Evolutionary conservation across 2,888 invertebrate genomes (phyloP).

Genomic region (Molorchus minor): DNA sequence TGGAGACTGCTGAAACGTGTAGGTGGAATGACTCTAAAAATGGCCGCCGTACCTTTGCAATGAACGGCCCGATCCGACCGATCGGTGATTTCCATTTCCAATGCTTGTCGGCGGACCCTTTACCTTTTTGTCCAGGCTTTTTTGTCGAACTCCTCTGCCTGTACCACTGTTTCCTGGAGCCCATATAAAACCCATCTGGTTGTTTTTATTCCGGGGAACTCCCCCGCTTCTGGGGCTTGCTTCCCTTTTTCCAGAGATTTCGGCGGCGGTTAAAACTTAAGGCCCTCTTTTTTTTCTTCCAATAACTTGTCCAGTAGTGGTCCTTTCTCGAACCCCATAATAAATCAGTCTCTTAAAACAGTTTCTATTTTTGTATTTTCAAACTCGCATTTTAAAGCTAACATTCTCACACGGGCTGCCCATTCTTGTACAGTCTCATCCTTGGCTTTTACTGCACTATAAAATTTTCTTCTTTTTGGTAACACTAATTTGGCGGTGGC

Average conservation of each 20-base stretch:
- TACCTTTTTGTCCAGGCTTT: too few species aligned
- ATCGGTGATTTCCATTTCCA: neutral
- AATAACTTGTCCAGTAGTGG: conserved; percentile 12
- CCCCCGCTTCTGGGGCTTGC: neutral
- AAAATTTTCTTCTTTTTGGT: conserved; percentile 19
- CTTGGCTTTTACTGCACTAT: conserved; percentile 31
- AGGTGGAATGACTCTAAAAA: neutral
- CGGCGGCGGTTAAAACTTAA: conserved; percentile 13
- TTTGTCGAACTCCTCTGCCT: too few species aligned
- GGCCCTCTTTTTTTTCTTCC: conserved; percentile 9
- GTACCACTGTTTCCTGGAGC: neutral
- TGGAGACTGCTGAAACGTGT: neutral
- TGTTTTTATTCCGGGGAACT: neutral
- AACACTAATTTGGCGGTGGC: conserved; percentile 21
- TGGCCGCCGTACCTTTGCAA: neutral
- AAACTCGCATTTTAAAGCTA: conserved; percentile 22
- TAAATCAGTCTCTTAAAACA: conserved; percentile 13
- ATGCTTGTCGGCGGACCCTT: neutral
- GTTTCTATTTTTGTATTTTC: conserved; percentile 3
- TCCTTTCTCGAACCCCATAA: conserved; percentile 22
- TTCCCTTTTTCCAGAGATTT: conserved; percentile 12
- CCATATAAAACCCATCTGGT: neutral
- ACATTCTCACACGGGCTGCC: conserved; percentile 15
- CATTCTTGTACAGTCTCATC: conserved; percentile 24
- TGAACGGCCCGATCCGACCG: neutral